Conservation (phyloP, 2,797 vertebrate species). For the Ispidina picta region DNA sequence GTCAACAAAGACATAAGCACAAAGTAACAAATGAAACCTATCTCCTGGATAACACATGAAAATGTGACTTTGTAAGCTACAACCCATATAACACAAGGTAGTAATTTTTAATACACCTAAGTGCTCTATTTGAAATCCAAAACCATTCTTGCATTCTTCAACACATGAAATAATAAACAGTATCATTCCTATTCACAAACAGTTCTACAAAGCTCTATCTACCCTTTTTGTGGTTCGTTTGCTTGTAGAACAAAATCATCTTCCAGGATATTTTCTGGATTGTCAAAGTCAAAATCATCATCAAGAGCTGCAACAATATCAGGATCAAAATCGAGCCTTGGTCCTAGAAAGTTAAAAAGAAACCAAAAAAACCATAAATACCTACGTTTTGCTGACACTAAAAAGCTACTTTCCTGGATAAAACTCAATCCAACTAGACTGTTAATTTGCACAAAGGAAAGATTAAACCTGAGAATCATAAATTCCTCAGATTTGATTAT, state of each 20-base stretch:
- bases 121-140: not conserved
- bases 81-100: not conserved
- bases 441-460: not conserved
- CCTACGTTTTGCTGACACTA: not conserved
- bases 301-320: slow-evolving; percentile 96
- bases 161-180: not conserved
- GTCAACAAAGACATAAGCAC: not conserved
- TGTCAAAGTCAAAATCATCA: slow-evolving; percentile 92
- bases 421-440: not conserved
- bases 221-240: slow-evolving; percentile 77
- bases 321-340: slow-evolving; percentile 93
- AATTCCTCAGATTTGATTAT: not conserved
- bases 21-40: not conserved
- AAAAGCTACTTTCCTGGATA: not conserved
- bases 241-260: slow-evolving; percentile 93
- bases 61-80: not conserved
- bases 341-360: slow-evolving; percentile 78
- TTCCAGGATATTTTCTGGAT: slow-evolving; percentile 92
- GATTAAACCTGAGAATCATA: not conserved
- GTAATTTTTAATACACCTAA: not conserved
- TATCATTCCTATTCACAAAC: not conserved
- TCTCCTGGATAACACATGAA: not conserved
- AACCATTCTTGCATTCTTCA: not conserved
- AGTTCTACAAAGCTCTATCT: not conserved
- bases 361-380: not conserved